Base-by-base conservation (phyloP, 1,140 invertebrate species). In the Coelopa frigida region DNA sequence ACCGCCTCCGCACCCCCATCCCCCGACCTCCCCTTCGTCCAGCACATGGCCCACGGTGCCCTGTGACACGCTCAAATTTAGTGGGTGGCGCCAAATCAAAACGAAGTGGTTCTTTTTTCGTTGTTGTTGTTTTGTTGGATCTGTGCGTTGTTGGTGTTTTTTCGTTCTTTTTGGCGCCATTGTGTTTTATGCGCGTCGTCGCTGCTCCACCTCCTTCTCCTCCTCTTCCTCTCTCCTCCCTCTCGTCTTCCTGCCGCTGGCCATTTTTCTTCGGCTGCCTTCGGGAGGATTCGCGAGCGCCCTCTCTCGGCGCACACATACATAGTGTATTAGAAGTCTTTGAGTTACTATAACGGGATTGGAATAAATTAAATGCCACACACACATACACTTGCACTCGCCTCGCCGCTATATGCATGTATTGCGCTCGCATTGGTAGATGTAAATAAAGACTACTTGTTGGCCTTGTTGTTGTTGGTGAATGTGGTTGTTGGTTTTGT, bases 281-380 rank as follows among this genome's bases (percentile, higher is more conserved):
- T 46, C 44, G 44, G 22, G 12, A 46, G 20, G 21, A 21, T 32
- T 33, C 3, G 17, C 20, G 8, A 3, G 10, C 24, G 20, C 32
- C 12, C 41, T 43, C 33, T 15, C 4, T 43, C 41, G 15, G 5
- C 27, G 3, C 11, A 14, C 20, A 14, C 41, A 23, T 46, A 46
- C 44, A 46, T 46, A 37, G 38, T 46, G 35, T 46, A 46, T 37
- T 37, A 0, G 23, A 20, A 15, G 15, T 33, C 5, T 46, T 46
- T 46, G 44, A 46, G 44, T 22, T 38, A 46, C 44, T 46, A 37
- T 35, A 37, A 37, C 33, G 33, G 44, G 44, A 46, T 46, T 46
- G 44, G 44, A 46, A 46, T 46, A 46, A 46, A 46, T 46, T 46
- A 46, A 46, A 23, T 17, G 35, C 11, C n/a, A n/a, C n/a, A n/a